phyloP scores from a whole-genome alignment of 2,797 vertebrate species.

The Melanotaenia maccullochi region DNA sequence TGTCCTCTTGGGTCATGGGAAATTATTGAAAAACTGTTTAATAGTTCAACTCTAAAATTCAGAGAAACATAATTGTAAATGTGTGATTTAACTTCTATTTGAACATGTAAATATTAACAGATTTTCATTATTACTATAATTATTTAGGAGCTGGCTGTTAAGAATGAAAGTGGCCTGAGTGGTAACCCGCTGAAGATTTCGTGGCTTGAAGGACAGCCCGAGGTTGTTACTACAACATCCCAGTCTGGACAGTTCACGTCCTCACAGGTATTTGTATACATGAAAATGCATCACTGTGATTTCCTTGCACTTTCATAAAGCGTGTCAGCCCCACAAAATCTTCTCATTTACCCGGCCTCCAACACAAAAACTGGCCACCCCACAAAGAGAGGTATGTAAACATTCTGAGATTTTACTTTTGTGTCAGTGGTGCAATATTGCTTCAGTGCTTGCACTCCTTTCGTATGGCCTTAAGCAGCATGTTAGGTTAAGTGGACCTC shows the following conservation, averaged over 20 bases:
- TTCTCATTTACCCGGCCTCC: conserved; percentile 44
- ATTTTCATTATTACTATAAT: conserved; percentile 26
- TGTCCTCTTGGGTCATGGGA: neutral
- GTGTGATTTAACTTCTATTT: neutral
- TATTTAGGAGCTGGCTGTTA: conserved; percentile 90
- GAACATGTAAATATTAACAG: conserved; percentile 2
- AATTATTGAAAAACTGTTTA: neutral
- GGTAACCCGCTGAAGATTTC: conserved; percentile 92
- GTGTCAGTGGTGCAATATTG: conserved; percentile 63
- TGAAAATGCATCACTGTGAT: conserved; percentile 24
- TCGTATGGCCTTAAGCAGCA: conserved; percentile 69
- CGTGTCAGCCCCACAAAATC: conserved; percentile 37
- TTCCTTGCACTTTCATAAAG: conserved; percentile 29
- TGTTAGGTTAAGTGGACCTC: conserved; percentile 73
- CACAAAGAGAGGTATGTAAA: conserved; percentile 71
- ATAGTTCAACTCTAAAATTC: too few species aligned
- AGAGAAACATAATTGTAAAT: neutral
- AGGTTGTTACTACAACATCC: conserved; percentile 43
- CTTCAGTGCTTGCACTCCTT: conserved; percentile 48
- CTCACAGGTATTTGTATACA: conserved; percentile 81
- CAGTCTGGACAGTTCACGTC: conserved; percentile 64
- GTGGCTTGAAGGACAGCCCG: conserved; percentile 92
- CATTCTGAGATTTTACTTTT: conserved; percentile 67
- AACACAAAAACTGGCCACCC: conserved; percentile 67
- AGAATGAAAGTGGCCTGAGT: conserved; percentile 90